Percentiles rank a stretch among this genome's conserved stretches.
phyloP scores from a whole-genome alignment of 1,140 invertebrate genomes.

The Cyclina sinensis region DNA sequence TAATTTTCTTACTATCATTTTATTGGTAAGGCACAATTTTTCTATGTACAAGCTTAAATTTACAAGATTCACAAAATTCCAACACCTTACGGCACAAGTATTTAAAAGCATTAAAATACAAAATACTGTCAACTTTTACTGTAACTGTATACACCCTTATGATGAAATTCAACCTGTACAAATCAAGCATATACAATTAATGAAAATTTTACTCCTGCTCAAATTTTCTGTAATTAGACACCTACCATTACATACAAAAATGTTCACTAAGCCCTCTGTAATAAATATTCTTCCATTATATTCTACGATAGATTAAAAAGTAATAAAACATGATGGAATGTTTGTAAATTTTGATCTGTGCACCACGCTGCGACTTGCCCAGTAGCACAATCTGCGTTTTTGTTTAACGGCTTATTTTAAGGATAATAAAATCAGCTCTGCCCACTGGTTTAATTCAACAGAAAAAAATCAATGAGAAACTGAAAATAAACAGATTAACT shows the following conservation, averaged over 20 bases:
- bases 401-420: neutral
- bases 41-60: no score
- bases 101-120: neutral
- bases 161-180: neutral
- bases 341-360: neutral
- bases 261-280: neutral
- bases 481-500: no score
- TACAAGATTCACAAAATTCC: neutral
- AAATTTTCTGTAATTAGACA: constrained; percentile 8
- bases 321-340: neutral
- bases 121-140: neutral
- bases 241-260: neutral
- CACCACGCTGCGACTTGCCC: neutral
- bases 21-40: no score
- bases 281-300: constrained; percentile 4
- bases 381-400: neutral
- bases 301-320: neutral
- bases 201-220: neutral
- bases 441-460: neutral
- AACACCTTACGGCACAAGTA: neutral
- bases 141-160: neutral
- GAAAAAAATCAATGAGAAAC: no score
- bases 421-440: neutral
- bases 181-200: constrained; percentile 21
- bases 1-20: no score